A percentile compares a stretch with the other conserved stretches of the same genome.
Conservation (phyloP, 2,797 vertebrate genomes). For the Esox masquinongy region DNA sequence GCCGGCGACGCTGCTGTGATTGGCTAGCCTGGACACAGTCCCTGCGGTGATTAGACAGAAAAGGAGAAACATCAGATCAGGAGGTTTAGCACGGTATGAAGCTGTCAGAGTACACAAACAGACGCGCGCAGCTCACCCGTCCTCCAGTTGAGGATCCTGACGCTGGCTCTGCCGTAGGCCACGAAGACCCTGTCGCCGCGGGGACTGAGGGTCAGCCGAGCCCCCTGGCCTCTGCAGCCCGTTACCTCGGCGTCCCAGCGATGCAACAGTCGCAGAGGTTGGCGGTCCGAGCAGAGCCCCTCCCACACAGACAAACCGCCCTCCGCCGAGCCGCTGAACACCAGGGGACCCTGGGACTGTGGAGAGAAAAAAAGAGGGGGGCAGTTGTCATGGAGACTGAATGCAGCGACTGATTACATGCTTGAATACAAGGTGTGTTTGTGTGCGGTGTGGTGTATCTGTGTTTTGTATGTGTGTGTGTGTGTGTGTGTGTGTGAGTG, state of each 20-base stretch:
- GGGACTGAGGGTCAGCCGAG: slow-evolving; percentile 71
- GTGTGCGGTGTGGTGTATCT: not conserved
- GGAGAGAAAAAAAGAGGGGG: slow-evolving; percentile 21
- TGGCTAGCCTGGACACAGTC: slow-evolving; percentile 75
- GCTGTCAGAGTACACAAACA: not conserved
- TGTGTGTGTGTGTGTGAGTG: slow-evolving; percentile 35
- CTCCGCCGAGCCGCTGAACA: slow-evolving; percentile 78
- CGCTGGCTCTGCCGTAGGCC: slow-evolving; percentile 70
- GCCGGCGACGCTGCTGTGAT: slow-evolving; percentile 78
- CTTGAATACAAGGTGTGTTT: slow-evolving; percentile 32
- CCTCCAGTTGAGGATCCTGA: slow-evolving; percentile 80
- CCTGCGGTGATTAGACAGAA: slow-evolving; percentile 73
- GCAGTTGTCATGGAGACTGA: slow-evolving; percentile 73
- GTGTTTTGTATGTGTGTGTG: slow-evolving; percentile 38
- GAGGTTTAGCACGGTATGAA: not conserved
- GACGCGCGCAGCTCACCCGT: not conserved
- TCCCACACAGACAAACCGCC: slow-evolving; percentile 82
- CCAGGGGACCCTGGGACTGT: slow-evolving; percentile 80
- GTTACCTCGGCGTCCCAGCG: slow-evolving; percentile 72
- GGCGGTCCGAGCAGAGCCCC: slow-evolving; percentile 55
- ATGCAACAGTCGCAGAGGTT: slow-evolving; percentile 72
- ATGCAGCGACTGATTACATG: slow-evolving; percentile 12
- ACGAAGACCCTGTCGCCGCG: slow-evolving; percentile 73
- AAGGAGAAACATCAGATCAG: slow-evolving; percentile 35
- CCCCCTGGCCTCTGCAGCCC: slow-evolving; percentile 55